Base-by-base conservation (phyloP, 2,797 vertebrate species). In the Serranus cabrilla region DNA sequence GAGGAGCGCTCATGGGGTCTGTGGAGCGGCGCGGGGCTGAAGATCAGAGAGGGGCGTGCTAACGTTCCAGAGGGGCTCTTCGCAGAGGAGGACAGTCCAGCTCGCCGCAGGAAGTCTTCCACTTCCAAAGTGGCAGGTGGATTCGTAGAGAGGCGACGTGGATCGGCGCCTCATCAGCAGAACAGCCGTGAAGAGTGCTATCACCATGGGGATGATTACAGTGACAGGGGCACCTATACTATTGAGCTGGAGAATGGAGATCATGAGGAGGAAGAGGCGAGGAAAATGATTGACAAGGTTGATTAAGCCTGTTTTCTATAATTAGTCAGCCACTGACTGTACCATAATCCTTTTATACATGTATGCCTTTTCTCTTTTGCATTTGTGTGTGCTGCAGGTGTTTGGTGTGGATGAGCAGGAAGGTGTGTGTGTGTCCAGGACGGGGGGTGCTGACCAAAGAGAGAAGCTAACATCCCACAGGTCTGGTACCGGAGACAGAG, bases 281-380 rank as follows among this genome's bases (percentile, higher is more conserved):
- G 97, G 76, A 96, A 96, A 90, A 97, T 97, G 96, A 99, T 97
- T 85, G 97, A 98, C 91, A 97, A 97, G 96, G 98, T 99, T 91
- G 12, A 39, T 42, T 4, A 14, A 68, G 14, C 9, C 20, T 3
- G 8, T 59, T 52, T 62, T 23, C 3, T 60, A 10, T 42, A 23
- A 51, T 25, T 34, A 57, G 23, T 60, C 0, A 1, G 25, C 7
- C 34, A 47, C 12, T 42, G 9, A 25, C 71, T 31, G 7, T 37
- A 43, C 56, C 1, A 31, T 10, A 13, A 9, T 59, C 0, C 16
- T 7, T 40, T 47, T 12, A 47, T 45, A 25, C 5, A 20, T 49
- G 11, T n/a, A 2, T 57, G 27, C 25, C 9, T n/a, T 64, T n/a
- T 76, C 60, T 57, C 43, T 37, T 63, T 39, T 54, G 7, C 54